Base-by-base conservation (phyloP, 1,140 invertebrate genomes). In the Asobara japonica region DNA sequence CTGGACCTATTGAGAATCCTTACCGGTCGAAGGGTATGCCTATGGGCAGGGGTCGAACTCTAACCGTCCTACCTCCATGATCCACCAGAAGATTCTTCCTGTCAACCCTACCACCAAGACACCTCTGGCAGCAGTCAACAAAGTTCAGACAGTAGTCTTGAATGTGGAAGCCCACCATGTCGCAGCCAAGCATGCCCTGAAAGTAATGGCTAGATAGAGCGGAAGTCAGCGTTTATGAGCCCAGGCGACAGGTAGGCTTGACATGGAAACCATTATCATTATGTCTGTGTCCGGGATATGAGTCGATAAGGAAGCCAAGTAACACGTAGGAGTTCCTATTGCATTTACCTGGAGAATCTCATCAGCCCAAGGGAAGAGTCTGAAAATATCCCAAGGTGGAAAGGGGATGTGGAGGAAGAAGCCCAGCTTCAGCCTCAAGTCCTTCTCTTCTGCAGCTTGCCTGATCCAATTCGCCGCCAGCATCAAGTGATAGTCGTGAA, bases 331-430 rank as follows among this genome's bases (percentile, higher is more conserved):
- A n/a, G n/a, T n/a, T n/a, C n/a, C n/a, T n/a, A n/a, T n/a, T n/a
- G n/a, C n/a, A n/a, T n/a, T n/a, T n/a, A n/a, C n/a, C n/a, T 96
- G 94, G n/a, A 97, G 89, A 51, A 97, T 92, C 88, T 96, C 95
- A 85, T 97, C 95, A 51, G 94, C 94, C 94, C 95, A 96, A 2
- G 95, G 95, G 77, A 96, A 94, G 11, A 97, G 87, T 65, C 95
- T 89, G 86, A 96, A 96, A 62, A 97, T 96, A 78, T 97, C 95
- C 95, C 95, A 97, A 1, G 95, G 93, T 20, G 96, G 95, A 83
- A 97, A 97, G 0, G 96, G 96, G 82, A 97, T 97, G 83, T 97
- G 96, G 36, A 97, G 87, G 84, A 97, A 97, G 87, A 97, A 97
- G 11, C 94, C 95, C 65, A 97, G 86, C 81, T 96, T 95, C 75